Evolutionary conservation across 2,797 vertebrate species (phyloP).

Genomic region (Mastacembelus armatus): DNA sequence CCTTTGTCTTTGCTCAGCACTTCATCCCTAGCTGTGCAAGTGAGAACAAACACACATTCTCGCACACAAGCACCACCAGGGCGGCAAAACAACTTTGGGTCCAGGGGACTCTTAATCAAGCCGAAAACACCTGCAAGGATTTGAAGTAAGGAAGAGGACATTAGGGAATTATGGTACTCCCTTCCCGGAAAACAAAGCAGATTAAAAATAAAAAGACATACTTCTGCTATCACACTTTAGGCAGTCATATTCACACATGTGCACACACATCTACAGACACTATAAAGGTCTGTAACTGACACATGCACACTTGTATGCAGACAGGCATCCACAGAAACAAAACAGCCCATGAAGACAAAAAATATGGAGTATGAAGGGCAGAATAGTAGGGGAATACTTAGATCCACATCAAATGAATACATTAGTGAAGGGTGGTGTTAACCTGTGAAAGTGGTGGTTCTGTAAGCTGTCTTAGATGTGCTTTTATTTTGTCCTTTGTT

Average conservation of each 20-base stretch:
- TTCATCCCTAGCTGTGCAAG: slow-evolving; percentile 40
- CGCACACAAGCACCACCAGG: slow-evolving; percentile 30
- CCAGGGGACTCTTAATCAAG: slow-evolving; percentile 69
- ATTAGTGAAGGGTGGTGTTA: slow-evolving; percentile 62
- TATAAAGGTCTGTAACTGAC: slow-evolving; percentile 17
- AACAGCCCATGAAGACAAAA: slow-evolving; percentile 51
- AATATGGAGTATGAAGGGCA: slow-evolving; percentile 59
- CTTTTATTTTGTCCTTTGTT: slow-evolving; percentile 67
- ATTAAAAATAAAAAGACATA: slow-evolving; percentile 40
- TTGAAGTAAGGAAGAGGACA: slow-evolving; percentile 70
- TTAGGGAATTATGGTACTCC: slow-evolving; percentile 63
- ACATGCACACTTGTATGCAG: slow-evolving; percentile 22
- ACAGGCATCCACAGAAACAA: slow-evolving; percentile 38
- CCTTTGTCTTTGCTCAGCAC: slow-evolving; percentile 44
- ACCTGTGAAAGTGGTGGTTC: slow-evolving; percentile 76
- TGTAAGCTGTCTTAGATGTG: slow-evolving; percentile 61
- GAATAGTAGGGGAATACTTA: slow-evolving; percentile 60
- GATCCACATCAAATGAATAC: slow-evolving; percentile 71
- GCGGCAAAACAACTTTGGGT: slow-evolving; percentile 58
- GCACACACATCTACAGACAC: slow-evolving; percentile 34
- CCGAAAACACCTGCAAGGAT: slow-evolving; percentile 75
- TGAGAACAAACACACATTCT: slow-evolving; percentile 24
- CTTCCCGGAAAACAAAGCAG: slow-evolving; percentile 38
- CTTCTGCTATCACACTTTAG: slow-evolving; percentile 34
- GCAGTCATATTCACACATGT: slow-evolving; percentile 28